Percentiles rank a stretch among this genome's conserved stretches.
phyloP scores from a whole-genome alignment of 2,888 invertebrate genomes.

The Stenodera caucasica region DNA sequence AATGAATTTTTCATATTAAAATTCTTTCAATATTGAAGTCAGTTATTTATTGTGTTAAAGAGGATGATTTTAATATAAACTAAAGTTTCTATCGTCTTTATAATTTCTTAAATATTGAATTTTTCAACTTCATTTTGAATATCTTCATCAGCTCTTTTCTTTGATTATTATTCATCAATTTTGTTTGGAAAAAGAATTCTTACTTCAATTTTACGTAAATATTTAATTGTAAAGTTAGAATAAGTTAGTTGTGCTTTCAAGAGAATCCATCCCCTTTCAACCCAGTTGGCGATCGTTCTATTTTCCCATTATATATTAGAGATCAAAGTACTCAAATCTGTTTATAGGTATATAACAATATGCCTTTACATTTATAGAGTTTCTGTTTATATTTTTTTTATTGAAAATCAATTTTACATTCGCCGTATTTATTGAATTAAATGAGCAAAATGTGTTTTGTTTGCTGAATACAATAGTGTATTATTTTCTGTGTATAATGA shows the following conservation, averaged over 20 bases:
- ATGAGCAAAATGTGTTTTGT: neutral
- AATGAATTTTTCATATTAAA: too few relatives aligned
- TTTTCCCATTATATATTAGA: neutral
- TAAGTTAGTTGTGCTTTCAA: neutral
- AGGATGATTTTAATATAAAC: too few relatives aligned
- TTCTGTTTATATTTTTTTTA: too few relatives aligned
- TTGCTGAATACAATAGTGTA: neutral
- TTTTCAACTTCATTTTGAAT: too few relatives aligned
- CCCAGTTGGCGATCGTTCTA: neutral
- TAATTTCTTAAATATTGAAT: too few relatives aligned
- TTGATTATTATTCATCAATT: too few relatives aligned
- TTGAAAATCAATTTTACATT: neutral
- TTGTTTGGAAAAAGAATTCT: neutral
- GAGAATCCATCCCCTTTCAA: neutral
- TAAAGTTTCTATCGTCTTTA: too few relatives aligned
- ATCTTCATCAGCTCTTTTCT: too few relatives aligned
- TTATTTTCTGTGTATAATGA: neutral
- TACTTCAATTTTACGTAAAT: neutral
- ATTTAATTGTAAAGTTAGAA: conserved; percentile 4
- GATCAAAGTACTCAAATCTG: neutral
- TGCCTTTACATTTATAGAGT: too few relatives aligned
- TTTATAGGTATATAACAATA: neutral
- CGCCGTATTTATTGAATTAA: neutral
- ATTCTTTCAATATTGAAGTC: too few relatives aligned
- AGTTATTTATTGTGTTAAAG: too few relatives aligned